Conservation (phyloP, 2,888 invertebrate species). For the Chesias legatella region DNA sequence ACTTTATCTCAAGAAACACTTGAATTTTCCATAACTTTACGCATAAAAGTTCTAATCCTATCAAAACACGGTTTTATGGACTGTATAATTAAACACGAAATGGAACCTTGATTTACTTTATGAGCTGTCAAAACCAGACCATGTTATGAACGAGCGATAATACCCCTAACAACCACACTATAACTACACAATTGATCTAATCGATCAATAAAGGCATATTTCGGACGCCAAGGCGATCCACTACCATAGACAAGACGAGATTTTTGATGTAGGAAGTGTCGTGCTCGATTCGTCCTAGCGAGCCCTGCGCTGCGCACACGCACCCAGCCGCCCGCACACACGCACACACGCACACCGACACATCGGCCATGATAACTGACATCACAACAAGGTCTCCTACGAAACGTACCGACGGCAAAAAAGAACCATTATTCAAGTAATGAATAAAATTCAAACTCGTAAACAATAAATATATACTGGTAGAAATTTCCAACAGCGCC, state of each 20-base stretch:
- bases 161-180: neutral
- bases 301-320: constrained; percentile 56
- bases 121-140: constrained; percentile 1
- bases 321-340: constrained; percentile 22
- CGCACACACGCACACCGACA: constrained; percentile 33
- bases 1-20: too few relatives aligned
- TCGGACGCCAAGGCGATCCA: constrained; percentile 56
- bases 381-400: constrained; percentile 69
- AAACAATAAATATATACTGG: neutral
- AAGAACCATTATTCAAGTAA: constrained; percentile 15
- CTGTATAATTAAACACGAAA: neutral
- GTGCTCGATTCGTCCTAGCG: constrained; percentile 67
- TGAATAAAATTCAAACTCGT: neutral
- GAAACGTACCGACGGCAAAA: constrained; percentile 51
- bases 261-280: constrained; percentile 63
- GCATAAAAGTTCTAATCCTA: neutral
- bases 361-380: constrained; percentile 73
- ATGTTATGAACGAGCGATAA: constrained; percentile 1
- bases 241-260: constrained; percentile 60
- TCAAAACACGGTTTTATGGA: neutral
- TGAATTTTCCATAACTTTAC: neutral
- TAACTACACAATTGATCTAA: neutral
- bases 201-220: constrained; percentile 33
- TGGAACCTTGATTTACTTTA: neutral
- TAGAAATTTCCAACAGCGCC: too few relatives aligned